Evolutionary conservation across 2,113 vertebrate species (phyloP).

Genomic region (Lophotis ruficrista): DNA sequence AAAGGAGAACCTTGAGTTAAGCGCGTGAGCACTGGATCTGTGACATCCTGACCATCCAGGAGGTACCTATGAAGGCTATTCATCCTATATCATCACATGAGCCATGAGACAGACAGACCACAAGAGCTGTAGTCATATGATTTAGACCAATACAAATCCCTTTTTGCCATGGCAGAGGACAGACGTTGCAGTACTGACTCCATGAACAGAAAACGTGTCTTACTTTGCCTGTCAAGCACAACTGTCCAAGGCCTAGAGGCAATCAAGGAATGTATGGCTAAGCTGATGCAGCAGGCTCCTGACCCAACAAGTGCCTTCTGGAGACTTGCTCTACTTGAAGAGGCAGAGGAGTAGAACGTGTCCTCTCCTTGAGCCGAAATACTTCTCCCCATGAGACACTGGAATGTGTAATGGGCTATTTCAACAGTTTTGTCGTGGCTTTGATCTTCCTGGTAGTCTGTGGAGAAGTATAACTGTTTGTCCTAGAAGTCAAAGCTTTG

Average conservation of each 20-base stretch:
- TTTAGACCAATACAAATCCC: background rate
- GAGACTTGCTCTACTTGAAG: background rate
- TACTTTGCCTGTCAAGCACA: background rate
- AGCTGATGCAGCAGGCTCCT: background rate
- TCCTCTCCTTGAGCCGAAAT: background rate
- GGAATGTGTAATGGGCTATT: background rate
- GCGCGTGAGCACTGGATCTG: background rate
- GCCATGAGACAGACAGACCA: background rate
- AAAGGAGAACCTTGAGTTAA: background rate
- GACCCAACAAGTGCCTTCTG: background rate
- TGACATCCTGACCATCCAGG: background rate
- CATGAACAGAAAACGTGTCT: fast-evolving
- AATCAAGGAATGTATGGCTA: background rate
- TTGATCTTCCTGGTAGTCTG: background rate
- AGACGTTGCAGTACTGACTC: background rate
- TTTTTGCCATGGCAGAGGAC: background rate
- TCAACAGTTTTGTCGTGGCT: background rate
- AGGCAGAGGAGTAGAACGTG: fast-evolving
- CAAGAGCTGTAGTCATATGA: background rate
- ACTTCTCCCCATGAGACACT: background rate
- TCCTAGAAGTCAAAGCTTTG: background rate
- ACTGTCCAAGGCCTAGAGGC: background rate
- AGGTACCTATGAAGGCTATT: background rate
- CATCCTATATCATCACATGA: background rate
- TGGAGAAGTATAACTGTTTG: background rate